Conservation (phyloP, 2,888 invertebrate genomes). For the Drosophila sordidula region DNA sequence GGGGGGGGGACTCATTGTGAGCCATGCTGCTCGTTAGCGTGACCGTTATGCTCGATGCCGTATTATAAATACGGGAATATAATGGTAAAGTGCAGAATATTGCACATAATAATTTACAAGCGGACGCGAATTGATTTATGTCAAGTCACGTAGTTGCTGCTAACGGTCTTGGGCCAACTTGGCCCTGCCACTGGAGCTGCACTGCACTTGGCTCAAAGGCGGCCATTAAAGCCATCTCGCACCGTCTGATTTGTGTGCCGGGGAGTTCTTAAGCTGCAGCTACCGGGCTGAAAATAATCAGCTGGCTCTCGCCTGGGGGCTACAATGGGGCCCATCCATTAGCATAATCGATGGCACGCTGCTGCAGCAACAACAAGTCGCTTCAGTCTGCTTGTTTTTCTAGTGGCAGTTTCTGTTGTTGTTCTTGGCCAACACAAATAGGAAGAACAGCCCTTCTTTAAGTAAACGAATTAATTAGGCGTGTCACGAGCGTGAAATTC, state of each 20-base stretch:
- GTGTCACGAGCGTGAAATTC: constrained; percentile 68
- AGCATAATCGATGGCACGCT: constrained; percentile 73
- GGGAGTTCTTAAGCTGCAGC: constrained; percentile 14
- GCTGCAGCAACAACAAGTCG: constrained; percentile 27
- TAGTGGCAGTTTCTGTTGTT: constrained; percentile 36
- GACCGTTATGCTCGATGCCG: constrained; percentile 21
- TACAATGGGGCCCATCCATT: constrained; percentile 47
- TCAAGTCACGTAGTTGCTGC: constrained; percentile 68
- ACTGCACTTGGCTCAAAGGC: constrained; percentile 19
- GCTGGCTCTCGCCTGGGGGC: constrained; percentile 6
- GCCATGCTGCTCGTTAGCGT: constrained; percentile 33
- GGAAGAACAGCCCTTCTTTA: constrained; percentile 22
- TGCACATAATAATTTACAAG: constrained; percentile 55
- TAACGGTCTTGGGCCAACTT: constrained; percentile 8
- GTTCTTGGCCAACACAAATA: constrained; percentile 20
- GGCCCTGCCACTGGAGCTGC: neutral
- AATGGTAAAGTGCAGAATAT: constrained; percentile 55
- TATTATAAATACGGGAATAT: constrained; percentile 39
- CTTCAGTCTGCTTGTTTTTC: neutral
- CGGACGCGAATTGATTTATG: constrained; percentile 71
- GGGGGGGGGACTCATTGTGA: constrained; percentile 11
- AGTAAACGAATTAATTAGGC: constrained; percentile 76
- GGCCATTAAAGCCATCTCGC: constrained; percentile 33
- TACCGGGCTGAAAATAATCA: constrained; percentile 26
- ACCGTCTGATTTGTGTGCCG: constrained; percentile 27